Evolutionary conservation across 2,888 invertebrate species (phyloP), one percentile per base, ranked within the genome.

Genomic region (Morinoia aosen): DNA sequence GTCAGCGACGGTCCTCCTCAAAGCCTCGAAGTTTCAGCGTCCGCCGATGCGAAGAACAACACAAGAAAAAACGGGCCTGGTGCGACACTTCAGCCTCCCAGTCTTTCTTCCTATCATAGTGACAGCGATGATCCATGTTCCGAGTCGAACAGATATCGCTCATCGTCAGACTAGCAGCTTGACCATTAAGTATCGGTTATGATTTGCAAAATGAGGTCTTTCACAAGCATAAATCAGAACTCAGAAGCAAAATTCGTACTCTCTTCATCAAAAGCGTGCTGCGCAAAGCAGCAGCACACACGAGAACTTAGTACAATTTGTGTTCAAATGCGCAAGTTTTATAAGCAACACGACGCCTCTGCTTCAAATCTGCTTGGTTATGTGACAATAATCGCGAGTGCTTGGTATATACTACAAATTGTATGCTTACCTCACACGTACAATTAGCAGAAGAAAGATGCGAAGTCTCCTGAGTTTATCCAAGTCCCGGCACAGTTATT

Each of bases 21-120:
- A 57, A 93, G 33, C 11, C 90, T 57, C 25, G 93, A 93, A 57
- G 57, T 25, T 57, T 0, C 90, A 90, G 12, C 25, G 57, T 40
- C 90, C 2, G 7, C 90, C 16, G 93, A 93, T 12, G 33, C n/a
- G 5, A 16, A 19, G 11, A 93, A 19, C 58, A 57, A 19, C 93
- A 48, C 56, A 48, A 56, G 40, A 61, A 61, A 61, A 2, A 61
- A 8, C 14, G 10, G 57, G 16, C 58, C 93, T 57, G 57, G 93
- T 39, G 8, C 57, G 12, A 57, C 48, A 33, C 93, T 93, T 57
- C 57, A 93, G 58, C 93, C 93, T 57, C 93, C 93, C 25, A 93
- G 93, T 93, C 93, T 93, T 93, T 93, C 93, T 57, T 56, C 57
- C 33, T 93, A 93, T 93, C 33, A 1, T 58, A 93, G 93, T 33